Base-by-base conservation (phyloP, 2,888 invertebrate species). In the Watsonalla binaria region DNA sequence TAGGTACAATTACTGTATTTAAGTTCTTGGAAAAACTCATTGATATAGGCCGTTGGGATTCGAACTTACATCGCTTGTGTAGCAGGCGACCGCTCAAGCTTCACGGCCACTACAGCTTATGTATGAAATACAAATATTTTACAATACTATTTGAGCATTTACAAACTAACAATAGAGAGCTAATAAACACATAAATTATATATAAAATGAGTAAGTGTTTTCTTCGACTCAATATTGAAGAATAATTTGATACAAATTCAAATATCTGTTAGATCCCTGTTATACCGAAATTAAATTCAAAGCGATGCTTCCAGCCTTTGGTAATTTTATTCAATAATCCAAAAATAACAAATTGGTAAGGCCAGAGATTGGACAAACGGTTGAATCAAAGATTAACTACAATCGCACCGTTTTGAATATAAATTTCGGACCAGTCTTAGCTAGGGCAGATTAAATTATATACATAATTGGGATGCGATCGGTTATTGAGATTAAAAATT, bases 251-350 rank as follows among this genome's bases (percentile, higher is more conserved):
- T 39, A 11, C 37, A 37, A 49, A 48, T 13, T 48, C 9, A 13
- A 48, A 48, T 14, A 48, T 14, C 13, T 48, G 49, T 8, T 37
- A 39, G 42, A 42, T 11, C 11, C 24, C 42, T 11, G 35, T 49
- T 49, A 49, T 45, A 39, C 39, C 9, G 33, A 46, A 53, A 53
- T 53, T 56, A 45, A 48, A 49, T 49, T 49, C 49, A 39, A 39
- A 8, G 37, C 49, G 49, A 11, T 9, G 14, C 11, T 37, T 37
- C 37, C 39, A 39, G 14, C 37, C 11, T 37, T 37, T 42, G 33
- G 52, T 53, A 53, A 53, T 45, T 53, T 48, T 45, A 53, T 48
- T 47, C 42, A 42, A 14, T 53, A 53, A 53, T 47, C 52, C 24
- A 34, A 53, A 53, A 48, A 53, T 53, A 53, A 53, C 47, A 53